Conservation (phyloP, 2,113 vertebrate species). For the Chaetorhynchus papuensis region DNA sequence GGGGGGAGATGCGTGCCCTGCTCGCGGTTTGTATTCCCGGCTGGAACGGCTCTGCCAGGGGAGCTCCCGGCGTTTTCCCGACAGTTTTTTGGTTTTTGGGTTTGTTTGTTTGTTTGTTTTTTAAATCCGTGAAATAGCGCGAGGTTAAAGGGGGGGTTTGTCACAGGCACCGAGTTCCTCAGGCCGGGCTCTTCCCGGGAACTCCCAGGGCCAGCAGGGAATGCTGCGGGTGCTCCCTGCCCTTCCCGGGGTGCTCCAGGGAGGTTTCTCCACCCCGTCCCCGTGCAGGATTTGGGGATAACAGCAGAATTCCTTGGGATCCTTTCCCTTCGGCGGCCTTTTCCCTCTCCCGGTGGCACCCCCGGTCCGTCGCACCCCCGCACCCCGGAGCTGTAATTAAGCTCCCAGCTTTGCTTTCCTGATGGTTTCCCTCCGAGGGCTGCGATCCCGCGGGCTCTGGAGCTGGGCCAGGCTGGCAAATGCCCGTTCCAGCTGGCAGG, state of each 20-base stretch:
- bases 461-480: background rate
- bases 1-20: background rate
- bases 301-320: rapidly evolving
- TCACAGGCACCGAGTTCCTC: background rate
- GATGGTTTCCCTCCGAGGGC: background rate
- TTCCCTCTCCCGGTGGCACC: background rate
- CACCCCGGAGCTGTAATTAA: background rate
- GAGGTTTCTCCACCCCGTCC: background rate
- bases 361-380: background rate
- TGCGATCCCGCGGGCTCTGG: background rate
- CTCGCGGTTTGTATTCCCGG: background rate
- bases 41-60: background rate
- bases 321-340: background rate
- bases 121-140: background rate
- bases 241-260: background rate
- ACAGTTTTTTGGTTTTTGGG: background rate
- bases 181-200: background rate
- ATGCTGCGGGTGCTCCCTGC: background rate
- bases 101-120: too few relatives aligned
- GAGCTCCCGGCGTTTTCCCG: background rate
- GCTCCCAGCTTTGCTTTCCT: background rate
- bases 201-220: background rate
- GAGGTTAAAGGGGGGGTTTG: background rate
- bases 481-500: background rate
- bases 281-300: background rate